These are phyloP conservation scores for Morone saxatilis DNA, from an alignment of 2,113 vertebrate genomes.

Conservation along the genomic window DNA sequence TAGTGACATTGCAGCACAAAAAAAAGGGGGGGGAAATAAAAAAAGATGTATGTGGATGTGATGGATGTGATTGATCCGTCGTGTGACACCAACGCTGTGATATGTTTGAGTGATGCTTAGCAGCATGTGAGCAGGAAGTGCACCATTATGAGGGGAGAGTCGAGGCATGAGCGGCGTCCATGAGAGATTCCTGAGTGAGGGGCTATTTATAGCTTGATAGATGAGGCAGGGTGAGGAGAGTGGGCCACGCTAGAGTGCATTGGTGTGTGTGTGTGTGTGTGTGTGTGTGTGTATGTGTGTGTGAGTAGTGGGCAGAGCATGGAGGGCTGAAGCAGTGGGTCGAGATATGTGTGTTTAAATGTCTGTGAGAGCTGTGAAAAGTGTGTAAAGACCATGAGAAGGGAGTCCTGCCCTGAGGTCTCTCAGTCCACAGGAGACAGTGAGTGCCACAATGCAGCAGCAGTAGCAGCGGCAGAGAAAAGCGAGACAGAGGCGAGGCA, in stretches of 20 bases:
- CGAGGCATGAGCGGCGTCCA: constrained; percentile 58
- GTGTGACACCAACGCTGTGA: constrained; percentile 36
- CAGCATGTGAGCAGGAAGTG: constrained; percentile 59
- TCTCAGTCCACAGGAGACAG: constrained; percentile 41
- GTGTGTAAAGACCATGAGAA: constrained; percentile 11
- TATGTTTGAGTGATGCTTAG: constrained; percentile 64
- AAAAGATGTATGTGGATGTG: neutral
- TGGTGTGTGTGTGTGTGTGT: constrained; percentile 49
- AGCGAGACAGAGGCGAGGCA: constrained; percentile 27
- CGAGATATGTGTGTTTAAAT: constrained; percentile 5
- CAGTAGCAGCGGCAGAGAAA: constrained; percentile 16
- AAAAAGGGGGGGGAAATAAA: neutral
- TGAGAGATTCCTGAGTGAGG: constrained; percentile 73
- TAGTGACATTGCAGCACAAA: neutral
- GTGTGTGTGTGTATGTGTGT: constrained; percentile 29
- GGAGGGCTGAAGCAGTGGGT: constrained; percentile 23
- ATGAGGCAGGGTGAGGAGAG: constrained; percentile 66
- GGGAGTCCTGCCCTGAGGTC: constrained; percentile 53
- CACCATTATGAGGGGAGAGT: constrained; percentile 57
- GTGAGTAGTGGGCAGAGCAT: constrained; percentile 5
- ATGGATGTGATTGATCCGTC: constrained; percentile 15
- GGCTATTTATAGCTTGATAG: constrained; percentile 79
- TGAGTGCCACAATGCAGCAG: constrained; percentile 58
- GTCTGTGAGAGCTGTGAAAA: constrained; percentile 11
- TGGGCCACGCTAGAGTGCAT: constrained; percentile 58